Evolutionary conservation across 2,113 vertebrate species (phyloP).

Genomic region (Platanista minor): DNA sequence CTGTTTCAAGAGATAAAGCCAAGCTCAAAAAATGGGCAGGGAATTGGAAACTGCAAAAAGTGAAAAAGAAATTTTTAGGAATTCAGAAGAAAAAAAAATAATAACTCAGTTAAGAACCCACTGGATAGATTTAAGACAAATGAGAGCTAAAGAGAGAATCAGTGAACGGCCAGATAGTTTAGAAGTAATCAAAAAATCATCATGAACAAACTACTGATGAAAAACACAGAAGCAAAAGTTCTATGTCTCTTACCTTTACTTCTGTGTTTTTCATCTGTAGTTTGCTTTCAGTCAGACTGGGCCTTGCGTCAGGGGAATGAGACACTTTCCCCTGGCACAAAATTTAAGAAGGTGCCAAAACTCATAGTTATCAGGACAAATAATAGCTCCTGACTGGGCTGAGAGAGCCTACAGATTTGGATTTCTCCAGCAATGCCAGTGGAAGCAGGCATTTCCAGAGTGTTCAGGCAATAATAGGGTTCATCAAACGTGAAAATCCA

Average conservation of each 20-base stretch:
- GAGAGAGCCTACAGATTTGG: too few relatives aligned
- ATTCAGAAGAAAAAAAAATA: background rate
- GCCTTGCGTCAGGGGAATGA: too few relatives aligned
- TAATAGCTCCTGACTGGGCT: background rate
- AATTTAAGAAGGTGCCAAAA: background rate
- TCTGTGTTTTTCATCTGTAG: background rate
- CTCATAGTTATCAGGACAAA: background rate
- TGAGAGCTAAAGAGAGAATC: background rate
- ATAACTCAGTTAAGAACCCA: background rate
- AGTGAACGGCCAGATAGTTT: background rate
- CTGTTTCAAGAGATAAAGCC: background rate
- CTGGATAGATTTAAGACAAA: background rate
- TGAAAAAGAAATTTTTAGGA: background rate
- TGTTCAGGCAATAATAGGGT: background rate
- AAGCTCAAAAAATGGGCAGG: background rate
- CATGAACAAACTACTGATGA: background rate
- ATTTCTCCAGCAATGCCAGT: background rate
- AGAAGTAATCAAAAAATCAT: background rate
- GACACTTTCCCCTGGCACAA: background rate
- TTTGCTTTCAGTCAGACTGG: background rate
- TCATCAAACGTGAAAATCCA: background rate
- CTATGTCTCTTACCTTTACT: background rate
- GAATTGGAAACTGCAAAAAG: background rate
- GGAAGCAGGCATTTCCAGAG: background rate
- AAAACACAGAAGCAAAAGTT: background rate